Base-by-base conservation (phyloP, 2,113 vertebrate genomes). In the Pyxicephalus adspersus region DNA sequence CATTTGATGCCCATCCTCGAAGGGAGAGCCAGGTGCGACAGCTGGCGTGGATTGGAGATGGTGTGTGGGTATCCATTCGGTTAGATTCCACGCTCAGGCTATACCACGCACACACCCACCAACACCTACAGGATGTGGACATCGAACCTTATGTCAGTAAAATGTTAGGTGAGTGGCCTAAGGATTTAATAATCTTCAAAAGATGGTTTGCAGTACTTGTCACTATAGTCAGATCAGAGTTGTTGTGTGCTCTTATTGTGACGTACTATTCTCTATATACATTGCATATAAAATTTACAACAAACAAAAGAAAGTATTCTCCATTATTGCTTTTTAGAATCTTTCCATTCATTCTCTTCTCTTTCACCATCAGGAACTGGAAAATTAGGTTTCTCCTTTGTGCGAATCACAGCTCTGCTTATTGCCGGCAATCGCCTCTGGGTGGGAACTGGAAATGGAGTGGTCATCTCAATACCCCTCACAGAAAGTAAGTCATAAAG, bases 111-210 rank as follows among this genome's bases (percentile, higher is more conserved):
- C 96, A 96, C 84, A 99, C 96, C 29, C 96, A 99, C 83, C 98
- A 99, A 83, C 98, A 99, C 80, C 94, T 99, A 55, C 97, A 99
- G 84, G 98, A 99, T 0, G 97, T 99, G 8, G 98, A 99, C 88
- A 99, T 99, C 0, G 98, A 99, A 85, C 98, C 98, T 4, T 99
- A 99, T 0, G 98, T 99, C 94, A 99, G 97, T 93, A 99, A 99
- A 91, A 99, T 99, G 97, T 88, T 99, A 57, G 98, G 98, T 99
- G 85, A 92, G 93, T 23, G 71, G 38, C 11, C 38, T 45, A 45
- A 45, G 31, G 6, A 4, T 34, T 34, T 34, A n/a, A n/a, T n/a
- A n/a, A 34, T 34, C 31, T 34, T 6, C 31, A 34, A 4, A 34
- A 34, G 31, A 34, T 8, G 38, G 5, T 1, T 45, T 9, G 38